Percentiles rank a stretch among this genome's conserved stretches.
Conservation (phyloP, 2,113 vertebrate species). For the Corvus hawaiiensis region DNA sequence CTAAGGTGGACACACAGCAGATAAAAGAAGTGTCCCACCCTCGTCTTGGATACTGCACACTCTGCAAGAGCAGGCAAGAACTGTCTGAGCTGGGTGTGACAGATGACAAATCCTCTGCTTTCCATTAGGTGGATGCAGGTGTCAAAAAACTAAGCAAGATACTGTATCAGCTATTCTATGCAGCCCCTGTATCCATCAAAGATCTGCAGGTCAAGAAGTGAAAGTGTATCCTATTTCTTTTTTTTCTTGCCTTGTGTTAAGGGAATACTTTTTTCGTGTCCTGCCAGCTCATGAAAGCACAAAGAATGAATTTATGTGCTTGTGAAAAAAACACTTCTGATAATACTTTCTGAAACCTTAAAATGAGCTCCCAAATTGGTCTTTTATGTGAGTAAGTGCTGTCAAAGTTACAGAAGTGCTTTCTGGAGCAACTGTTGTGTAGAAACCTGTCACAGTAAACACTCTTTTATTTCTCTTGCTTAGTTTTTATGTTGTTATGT, state of each 20-base stretch:
- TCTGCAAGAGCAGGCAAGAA: background rate
- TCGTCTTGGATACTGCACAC: background rate
- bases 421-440: background rate
- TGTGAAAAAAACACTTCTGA: background rate
- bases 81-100: background rate
- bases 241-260: background rate
- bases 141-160: background rate
- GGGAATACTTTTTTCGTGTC: background rate
- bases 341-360: background rate
- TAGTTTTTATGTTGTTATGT: conserved; percentile 23
- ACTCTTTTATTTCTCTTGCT: background rate
- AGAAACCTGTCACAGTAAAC: conserved; percentile 28
- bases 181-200: background rate
- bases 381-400: background rate
- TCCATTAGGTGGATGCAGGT: background rate
- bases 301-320: background rate
- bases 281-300: background rate
- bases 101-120: background rate
- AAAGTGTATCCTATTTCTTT: background rate
- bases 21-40: background rate
- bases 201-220: background rate
- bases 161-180: background rate
- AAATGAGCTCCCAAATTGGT: background rate
- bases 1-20: background rate
- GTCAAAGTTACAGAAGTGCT: background rate